Base-by-base conservation (phyloP, 2,888 invertebrate genomes). In the Dicranocentrus wangi region DNA sequence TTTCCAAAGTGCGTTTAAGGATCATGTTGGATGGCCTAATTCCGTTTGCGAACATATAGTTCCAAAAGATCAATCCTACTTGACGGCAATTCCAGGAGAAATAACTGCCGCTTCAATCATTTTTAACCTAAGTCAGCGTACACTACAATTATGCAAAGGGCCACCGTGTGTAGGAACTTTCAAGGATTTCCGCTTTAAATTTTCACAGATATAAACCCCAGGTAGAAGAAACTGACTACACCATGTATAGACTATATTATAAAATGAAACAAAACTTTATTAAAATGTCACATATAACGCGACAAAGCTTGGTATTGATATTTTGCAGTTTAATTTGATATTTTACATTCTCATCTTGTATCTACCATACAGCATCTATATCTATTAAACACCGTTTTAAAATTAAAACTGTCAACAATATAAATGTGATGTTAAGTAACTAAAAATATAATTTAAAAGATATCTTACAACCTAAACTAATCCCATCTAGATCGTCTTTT, bases 401-500 rank as follows among this genome's bases (percentile, higher is more conserved):
- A n/a, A n/a, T n/a, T n/a, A 53, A 10, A 53, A n/a, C 10, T 53
- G 13, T 42, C 13, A 10, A 42, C 42, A 42, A 42, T 42, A n/a
- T n/a, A n/a, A n/a, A n/a, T n/a, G n/a, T n/a, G n/a, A n/a, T n/a
- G n/a, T 32, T 10, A 32, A 32, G 3, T 32, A 32, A 32, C 32
- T 32, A 32, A 10, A 7, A 32, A 32, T 32, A 32, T 7, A 32
- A 32, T 7, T 32, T 7, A 32, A 7, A 32, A 32, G 10, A 32
- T 32, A 32, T 32, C 10, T 32, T 10, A 32, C 3, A 32, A 10
- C 10, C 55, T 17, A 10, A 61, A 19, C 32, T 61, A 85, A 68
- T 85, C 83, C 85, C 85, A 85, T 60, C 85, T 58, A 21, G 85
- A 85, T 61, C 43, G 73, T 51, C 77, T 76, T 60, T 77, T 75